A percentile compares a stretch with the other conserved stretches of the same genome.
These are phyloP conservation scores for Mesorhabditis spiculigera DNA, from an alignment of 2,888 invertebrate genomes.

Conservation along the genomic window DNA sequence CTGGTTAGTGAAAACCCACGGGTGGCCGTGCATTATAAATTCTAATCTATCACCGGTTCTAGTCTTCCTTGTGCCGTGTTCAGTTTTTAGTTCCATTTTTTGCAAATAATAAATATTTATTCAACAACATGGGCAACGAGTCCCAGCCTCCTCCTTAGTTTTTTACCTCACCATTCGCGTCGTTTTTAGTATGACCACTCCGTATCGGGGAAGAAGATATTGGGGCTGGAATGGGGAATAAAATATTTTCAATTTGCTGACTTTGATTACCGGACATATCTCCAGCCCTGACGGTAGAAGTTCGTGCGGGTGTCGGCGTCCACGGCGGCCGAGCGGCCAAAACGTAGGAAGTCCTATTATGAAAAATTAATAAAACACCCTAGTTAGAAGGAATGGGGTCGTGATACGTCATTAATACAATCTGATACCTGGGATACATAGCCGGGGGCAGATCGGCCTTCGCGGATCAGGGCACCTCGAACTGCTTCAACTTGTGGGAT, in stretches of 20 bases:
- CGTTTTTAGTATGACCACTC: background rate
- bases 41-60: no score
- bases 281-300: background rate
- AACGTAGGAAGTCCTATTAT: background rate
- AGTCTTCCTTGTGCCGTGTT: no score
- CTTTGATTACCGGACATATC: background rate
- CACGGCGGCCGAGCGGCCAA: background rate
- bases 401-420: no score
- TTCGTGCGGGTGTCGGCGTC: background rate
- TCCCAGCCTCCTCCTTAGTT: no score
- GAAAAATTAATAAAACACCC: background rate
- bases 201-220: background rate
- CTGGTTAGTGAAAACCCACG: no score
- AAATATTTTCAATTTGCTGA: background rate
- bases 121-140: no score
- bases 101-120: no score
- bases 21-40: no score
- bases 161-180: no score
- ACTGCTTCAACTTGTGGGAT: background rate
- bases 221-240: background rate
- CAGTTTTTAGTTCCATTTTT: no score
- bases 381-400: no score
- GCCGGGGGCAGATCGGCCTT: background rate
- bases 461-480: constrained; percentile 5
- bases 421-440: background rate